These are phyloP conservation scores for Nephila pilipes DNA, from an alignment of 1,140 invertebrate genomes.

Conservation along the genomic window DNA sequence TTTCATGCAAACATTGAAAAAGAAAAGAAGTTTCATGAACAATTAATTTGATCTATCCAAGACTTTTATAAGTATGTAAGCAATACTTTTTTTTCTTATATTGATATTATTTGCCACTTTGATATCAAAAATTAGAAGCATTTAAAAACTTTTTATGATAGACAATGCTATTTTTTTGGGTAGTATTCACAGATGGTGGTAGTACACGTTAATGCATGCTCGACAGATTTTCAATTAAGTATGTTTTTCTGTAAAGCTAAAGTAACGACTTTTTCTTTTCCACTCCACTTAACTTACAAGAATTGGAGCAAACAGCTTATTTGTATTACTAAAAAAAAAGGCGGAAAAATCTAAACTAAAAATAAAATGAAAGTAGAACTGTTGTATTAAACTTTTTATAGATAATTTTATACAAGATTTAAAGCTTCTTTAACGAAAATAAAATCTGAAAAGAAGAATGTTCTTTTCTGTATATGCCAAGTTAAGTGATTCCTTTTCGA, in stretches of 20 bases:
- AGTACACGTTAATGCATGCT: slow-evolving; percentile 30
- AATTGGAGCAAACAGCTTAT: neutral
- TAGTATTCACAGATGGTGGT: neutral
- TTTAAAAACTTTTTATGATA: neutral
- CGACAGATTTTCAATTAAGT: slow-evolving; percentile 46
- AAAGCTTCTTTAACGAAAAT: neutral
- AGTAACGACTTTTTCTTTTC: neutral
- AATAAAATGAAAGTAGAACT: neutral
- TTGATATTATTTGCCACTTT: neutral
- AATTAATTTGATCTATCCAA: too few species aligned
- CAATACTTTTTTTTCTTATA: neutral
- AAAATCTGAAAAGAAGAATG: neutral
- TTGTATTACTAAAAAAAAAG: neutral
- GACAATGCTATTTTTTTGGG: slow-evolving; percentile 19
- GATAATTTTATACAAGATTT: neutral
- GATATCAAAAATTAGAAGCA: neutral
- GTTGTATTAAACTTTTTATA: neutral
- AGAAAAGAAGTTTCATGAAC: too few species aligned
- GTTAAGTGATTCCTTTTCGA: too few species aligned
- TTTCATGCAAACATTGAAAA: too few species aligned
- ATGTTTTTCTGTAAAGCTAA: slow-evolving; percentile 8
- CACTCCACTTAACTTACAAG: neutral
- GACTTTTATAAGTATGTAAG: neutral
- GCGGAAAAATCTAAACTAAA: neutral
- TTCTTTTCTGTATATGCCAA: too few species aligned